Base-by-base conservation (phyloP, 1,140 invertebrate genomes). In the Pseudobourletiella spinata region DNA sequence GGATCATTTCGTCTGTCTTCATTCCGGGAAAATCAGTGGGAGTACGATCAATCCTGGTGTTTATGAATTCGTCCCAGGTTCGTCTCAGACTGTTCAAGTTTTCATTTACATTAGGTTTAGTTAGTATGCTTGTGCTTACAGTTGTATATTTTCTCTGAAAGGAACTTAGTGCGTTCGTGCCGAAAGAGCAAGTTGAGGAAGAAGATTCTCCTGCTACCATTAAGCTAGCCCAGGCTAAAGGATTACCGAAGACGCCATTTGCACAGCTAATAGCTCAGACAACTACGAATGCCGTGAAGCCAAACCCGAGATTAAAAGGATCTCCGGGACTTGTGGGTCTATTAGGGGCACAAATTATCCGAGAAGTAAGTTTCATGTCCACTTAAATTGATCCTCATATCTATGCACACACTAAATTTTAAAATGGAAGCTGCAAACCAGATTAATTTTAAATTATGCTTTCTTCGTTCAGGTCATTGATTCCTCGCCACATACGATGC, bases 401-500 rank as follows among this genome's bases (percentile, higher is more conserved):
- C n/a, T n/a, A n/a, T n/a, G n/a, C n/a, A n/a, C n/a, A n/a, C n/a
- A n/a, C n/a, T n/a, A n/a, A n/a, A n/a, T n/a, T n/a, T n/a, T n/a
- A n/a, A n/a, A n/a, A n/a, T n/a, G n/a, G n/a, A n/a, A n/a, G n/a
- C n/a, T n/a, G n/a, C n/a, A n/a, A n/a, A n/a, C n/a, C n/a, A n/a
- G n/a, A n/a, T n/a, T n/a, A n/a, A n/a, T n/a, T n/a, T n/a, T n/a
- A n/a, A n/a, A n/a, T n/a, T n/a, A n/a, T 39, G 32, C n/a, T 11
- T n/a, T n/a, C 8, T 39, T 44, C 43, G 11, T 59, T 6, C 32
- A 69, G 67, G 64, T 69, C 11, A 64, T 69, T 60, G 62, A 69
- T 15, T 32, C 60, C 15, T 69, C 67, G 2, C 67, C 67, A 20
- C 64, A 69, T 29, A 66, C 67, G 18, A 66, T 66, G 64, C 67